Percentiles rank a stretch among this genome's conserved stretches.
Evolutionary conservation across 2,797 vertebrate species (phyloP).

Genomic region (Amazona ochrocephala): DNA sequence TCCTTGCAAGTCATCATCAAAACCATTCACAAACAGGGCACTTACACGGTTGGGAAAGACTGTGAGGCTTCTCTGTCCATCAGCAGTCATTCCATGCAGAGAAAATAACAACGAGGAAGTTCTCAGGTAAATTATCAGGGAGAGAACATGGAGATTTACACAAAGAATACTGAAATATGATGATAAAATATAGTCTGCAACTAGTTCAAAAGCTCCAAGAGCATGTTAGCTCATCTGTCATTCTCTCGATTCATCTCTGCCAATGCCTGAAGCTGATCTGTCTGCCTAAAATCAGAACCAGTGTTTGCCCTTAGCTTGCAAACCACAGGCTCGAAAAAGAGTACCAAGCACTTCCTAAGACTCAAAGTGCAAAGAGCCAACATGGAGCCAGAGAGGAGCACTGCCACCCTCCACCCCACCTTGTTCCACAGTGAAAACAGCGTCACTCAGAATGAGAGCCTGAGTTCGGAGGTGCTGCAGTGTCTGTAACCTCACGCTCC

Average conservation of each 20-base stretch:
- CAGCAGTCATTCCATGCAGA: background rate
- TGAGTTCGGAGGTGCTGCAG: background rate
- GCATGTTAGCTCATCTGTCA: background rate
- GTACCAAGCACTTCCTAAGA: background rate
- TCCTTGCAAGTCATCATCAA: background rate
- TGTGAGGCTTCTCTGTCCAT: background rate
- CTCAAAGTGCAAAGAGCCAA: background rate
- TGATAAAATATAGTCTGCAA: background rate
- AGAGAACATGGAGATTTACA: background rate
- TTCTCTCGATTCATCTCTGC: background rate
- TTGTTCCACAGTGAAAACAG: fast-evolving
- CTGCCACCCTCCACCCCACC: background rate
- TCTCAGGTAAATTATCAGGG: background rate
- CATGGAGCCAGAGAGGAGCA: background rate
- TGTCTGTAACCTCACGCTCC: background rate
- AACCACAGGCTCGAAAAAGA: background rate
- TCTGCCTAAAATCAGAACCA: background rate
- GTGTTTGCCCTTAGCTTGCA: background rate
- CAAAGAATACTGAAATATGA: background rate
- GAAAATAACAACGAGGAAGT: background rate
- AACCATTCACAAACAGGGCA: background rate
- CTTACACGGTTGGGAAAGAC: background rate
- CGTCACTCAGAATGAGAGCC: fast-evolving
- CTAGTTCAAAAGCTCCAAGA: background rate
- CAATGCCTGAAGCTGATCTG: background rate